Percentiles rank a stretch among this genome's conserved stretches.
These are phyloP conservation scores for Perdita meconis DNA, from an alignment of 2,888 invertebrate species.

Conservation along the genomic window DNA sequence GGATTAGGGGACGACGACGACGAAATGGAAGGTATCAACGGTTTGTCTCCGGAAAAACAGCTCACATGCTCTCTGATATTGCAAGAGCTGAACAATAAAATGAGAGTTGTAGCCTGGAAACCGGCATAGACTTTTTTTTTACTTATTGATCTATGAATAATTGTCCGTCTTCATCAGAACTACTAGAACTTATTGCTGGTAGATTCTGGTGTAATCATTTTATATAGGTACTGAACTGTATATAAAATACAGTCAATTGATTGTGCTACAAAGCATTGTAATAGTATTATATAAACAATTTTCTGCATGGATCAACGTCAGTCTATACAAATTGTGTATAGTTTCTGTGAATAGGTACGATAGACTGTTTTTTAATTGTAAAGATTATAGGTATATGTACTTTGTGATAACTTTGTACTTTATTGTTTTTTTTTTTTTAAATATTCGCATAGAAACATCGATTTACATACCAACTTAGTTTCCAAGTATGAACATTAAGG, in stretches of 20 bases:
- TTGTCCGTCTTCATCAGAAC: conserved; percentile 22
- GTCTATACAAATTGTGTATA: conserved; percentile 16
- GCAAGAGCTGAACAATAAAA: conserved; percentile 92
- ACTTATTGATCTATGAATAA: neutral
- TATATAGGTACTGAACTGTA: conserved; percentile 22
- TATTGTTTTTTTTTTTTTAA: conserved; percentile 33
- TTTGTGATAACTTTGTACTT: conserved; percentile 35
- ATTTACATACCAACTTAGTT: conserved; percentile 22
- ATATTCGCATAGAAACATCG: neutral
- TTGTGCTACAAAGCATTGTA: conserved; percentile 15
- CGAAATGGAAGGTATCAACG: conserved; percentile 85
- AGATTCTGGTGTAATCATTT: conserved; percentile 25
- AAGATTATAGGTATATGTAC: conserved; percentile 13
- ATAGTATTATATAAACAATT: conserved; percentile 35
- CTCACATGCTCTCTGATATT: conserved; percentile 90
- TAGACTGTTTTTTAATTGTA: conserved; percentile 24
- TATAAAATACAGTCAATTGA: conserved; percentile 30
- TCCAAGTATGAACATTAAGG: conserved; percentile 24
- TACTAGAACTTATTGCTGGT: conserved; percentile 15
- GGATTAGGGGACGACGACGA: conserved; percentile 85
- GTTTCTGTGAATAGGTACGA: conserved; percentile 21
- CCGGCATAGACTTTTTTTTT: conserved; percentile 81
- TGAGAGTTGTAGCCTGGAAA: conserved; percentile 90
- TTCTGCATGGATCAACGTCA: conserved; percentile 25
- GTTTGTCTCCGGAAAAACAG: conserved; percentile 88